Base-by-base conservation (phyloP, 2,797 vertebrate genomes). In the Echiichthys vipera region DNA sequence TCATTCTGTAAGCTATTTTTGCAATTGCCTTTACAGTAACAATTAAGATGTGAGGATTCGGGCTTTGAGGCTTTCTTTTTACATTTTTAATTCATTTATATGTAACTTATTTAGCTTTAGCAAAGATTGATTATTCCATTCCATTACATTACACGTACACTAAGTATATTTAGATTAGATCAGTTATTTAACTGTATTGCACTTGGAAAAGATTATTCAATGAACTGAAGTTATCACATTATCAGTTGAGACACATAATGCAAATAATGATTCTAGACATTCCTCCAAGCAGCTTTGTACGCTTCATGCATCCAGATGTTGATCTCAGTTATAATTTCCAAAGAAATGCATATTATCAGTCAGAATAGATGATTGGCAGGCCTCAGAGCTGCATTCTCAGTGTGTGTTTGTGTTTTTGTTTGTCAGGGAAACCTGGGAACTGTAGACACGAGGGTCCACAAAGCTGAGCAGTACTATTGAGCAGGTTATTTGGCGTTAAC, bases 381-480 rank as follows among this genome's bases (percentile, higher is more conserved):
- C 13, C 1, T 50, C 5, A 40, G 20, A 78, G 24, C 34, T 17
- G n/a, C 25, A 47, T 29, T 43, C 1, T 58, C 1, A 14, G 5
- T 36, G 5, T 53, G 12, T 3, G 30, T 25, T 4, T 25, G 32
- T 77, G 15, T 81, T 39, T 65, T 24, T 77, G 39, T 62, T 67
- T 51, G 12, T 49, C 78, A 98, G 97, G 93, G 91, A 49, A 94
- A 90, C 78, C 92, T 92, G 64, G 86, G 78, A 47, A 89, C 95
- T 7, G 29, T 93, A 61, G 91, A 92, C 4, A 93, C 87, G 22
- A 92, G 95, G 63, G 86, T 98, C 49, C 92, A 91, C 71, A 95
- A 92, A 50, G 96, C 95, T 0, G 97, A 98, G 77, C 91, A 92
- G 10, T 99, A 98, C 63, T 99, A n/a, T 99, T 84, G 94, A 92